Evolutionary conservation across 2,888 invertebrate species (phyloP).

Genomic region (Agrotis puta): DNA sequence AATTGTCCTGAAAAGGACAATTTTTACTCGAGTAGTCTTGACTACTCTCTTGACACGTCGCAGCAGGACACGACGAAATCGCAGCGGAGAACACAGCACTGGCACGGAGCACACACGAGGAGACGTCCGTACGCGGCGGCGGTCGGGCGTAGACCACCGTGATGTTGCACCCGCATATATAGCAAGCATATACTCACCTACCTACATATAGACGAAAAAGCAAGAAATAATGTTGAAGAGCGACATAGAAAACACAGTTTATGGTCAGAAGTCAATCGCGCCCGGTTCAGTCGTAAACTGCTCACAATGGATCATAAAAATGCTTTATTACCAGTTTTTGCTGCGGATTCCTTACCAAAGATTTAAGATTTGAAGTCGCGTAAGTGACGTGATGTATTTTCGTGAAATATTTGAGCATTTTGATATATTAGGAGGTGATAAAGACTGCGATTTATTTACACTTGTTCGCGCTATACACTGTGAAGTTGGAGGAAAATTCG

Average conservation of each 20-base stretch:
- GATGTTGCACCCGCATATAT: constrained; percentile 27
- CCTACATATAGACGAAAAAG: constrained; percentile 62
- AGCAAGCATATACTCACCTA: constrained; percentile 12
- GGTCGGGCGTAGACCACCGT: constrained; percentile 40
- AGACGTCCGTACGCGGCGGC: no score
- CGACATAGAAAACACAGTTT: constrained; percentile 86
- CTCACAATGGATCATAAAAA: constrained; percentile 87
- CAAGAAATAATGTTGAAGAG: constrained; percentile 69
- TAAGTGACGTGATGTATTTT: constrained; percentile 34
- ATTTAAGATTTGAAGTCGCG: constrained; percentile 48
- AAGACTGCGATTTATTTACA: not conserved
- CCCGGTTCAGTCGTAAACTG: constrained; percentile 79
- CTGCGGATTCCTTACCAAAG: constrained; percentile 56
- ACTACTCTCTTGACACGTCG: no score
- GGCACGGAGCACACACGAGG: no score
- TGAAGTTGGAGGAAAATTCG: no score
- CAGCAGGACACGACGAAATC: no score
- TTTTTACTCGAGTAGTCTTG: no score
- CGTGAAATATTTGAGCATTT: constrained; percentile 20
- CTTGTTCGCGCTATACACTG: not conserved
- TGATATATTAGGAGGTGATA: not conserved
- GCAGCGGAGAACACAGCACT: no score
- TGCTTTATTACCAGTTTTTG: constrained; percentile 77
- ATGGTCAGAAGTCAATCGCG: constrained; percentile 87
- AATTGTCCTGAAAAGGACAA: no score